Conservation (phyloP, 2,888 invertebrate genomes). For the Zygaena filipendulae region DNA sequence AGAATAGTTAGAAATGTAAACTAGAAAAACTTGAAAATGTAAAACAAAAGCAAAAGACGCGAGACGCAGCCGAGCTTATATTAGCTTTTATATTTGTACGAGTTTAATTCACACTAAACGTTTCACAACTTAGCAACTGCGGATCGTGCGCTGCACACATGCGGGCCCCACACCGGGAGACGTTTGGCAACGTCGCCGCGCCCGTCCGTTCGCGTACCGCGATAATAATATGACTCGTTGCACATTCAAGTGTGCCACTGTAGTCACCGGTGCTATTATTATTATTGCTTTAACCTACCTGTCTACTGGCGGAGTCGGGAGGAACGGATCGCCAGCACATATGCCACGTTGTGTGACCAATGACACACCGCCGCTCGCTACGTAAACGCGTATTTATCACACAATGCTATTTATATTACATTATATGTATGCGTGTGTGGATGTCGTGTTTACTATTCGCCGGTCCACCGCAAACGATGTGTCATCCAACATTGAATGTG, state of each 20-base stretch:
- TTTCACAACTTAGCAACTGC: too few relatives aligned
- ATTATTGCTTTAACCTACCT: conserved; percentile 34
- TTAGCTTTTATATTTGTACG: too few relatives aligned
- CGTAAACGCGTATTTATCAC: conserved; percentile 54
- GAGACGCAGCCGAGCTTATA: too few relatives aligned
- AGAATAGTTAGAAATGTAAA: neutral
- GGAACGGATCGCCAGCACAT: conserved; percentile 18
- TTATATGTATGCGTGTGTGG: conserved; percentile 48
- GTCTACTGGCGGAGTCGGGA: conserved; percentile 33
- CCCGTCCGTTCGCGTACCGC: conserved; percentile 21
- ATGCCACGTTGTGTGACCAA: conserved; percentile 30
- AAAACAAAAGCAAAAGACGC: neutral
- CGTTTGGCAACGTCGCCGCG: conserved; percentile 46
- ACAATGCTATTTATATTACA: conserved; percentile 57
- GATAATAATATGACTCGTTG: conserved; percentile 33
- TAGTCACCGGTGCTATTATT: too few relatives aligned
- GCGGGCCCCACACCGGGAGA: conserved; percentile 29
- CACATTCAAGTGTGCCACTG: conserved; percentile 34
- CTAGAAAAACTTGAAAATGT: neutral
- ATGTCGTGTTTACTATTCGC: conserved; percentile 58
- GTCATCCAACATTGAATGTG: conserved; percentile 55
- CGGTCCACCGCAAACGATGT: conserved; percentile 53
- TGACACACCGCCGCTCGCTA: conserved; percentile 53
- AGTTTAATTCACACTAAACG: conserved; percentile 21
- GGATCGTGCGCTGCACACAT: too few relatives aligned